Percentiles rank a stretch among this genome's conserved stretches.
Evolutionary conservation across 2,113 vertebrate genomes (phyloP).

Genomic region (Ailuropoda melanoleuca): DNA sequence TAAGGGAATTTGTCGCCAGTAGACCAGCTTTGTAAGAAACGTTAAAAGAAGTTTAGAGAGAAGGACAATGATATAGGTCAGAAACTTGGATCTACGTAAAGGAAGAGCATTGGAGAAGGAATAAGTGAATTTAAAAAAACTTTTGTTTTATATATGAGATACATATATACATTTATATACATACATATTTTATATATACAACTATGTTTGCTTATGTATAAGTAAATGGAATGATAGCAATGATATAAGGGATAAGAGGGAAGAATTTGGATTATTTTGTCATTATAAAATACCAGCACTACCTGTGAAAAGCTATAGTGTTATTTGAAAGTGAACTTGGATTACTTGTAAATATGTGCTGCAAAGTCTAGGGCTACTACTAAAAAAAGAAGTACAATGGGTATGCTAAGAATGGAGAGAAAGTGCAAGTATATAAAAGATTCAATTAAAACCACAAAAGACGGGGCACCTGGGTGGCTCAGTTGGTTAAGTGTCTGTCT

Average conservation of each 20-base stretch:
- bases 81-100: neutral
- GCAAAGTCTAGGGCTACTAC: neutral
- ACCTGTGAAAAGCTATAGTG: neutral
- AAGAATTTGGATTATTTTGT: neutral
- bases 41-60: neutral
- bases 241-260: neutral
- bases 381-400: neutral
- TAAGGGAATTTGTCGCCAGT: neutral
- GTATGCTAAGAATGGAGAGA: neutral
- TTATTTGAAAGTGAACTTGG: neutral
- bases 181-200: no score
- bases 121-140: neutral
- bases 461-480: no score
- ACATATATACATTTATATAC: neutral
- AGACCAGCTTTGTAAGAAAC: neutral
- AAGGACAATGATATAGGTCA: neutral
- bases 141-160: neutral
- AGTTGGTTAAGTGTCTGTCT: no score
- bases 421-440: neutral
- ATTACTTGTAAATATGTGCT: neutral
- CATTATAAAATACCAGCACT: neutral
- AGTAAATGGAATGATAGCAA: neutral
- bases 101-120: neutral
- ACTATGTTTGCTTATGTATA: neutral
- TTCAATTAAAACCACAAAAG: neutral